Base-by-base conservation (phyloP, 2,113 vertebrate species). In the Bufo bufo region DNA sequence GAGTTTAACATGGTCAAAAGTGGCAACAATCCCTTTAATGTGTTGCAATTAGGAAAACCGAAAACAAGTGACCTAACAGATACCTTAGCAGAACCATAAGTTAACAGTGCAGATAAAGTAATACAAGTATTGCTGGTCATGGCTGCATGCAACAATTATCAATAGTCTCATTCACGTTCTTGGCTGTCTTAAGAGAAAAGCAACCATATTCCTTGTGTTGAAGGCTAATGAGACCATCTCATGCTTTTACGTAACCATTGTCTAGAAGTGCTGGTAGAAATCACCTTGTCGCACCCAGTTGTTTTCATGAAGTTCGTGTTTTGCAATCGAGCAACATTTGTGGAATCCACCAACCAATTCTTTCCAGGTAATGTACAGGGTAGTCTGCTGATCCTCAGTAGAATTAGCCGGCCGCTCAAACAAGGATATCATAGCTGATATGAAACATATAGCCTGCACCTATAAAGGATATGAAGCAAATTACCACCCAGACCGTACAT, bases 271-370 rank as follows among this genome's bases (percentile, higher is more conserved):
- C 33, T 33, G 33, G 33, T 33, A 33, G 33, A 33, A 33, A 43
- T 71, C 91, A 97, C 96, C 96, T 96, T 95, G 95, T 59, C 94
- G 94, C 75, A 97, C 95, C 96, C 96, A 96, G 6, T 94, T 92
- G 72, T 93, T 92, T 0, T 43, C 52, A 65, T 97, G 96, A 81
- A 92, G 92, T 47, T 63, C 92, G 86, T 97, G 95, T 63, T 91
- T 90, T 81, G 95, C 84, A 0, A 88, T 88, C n/a, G 91, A 93
- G 89, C 96, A 97, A 78, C 91, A 95, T 75, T 79, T 90, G 89
- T 97, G 96, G 88, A 88, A 91, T 49, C 95, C 95, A 90, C 93
- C 93, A 45, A 93, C 87, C 86, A 96, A 84, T 16, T 97, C 95
- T 9, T 91, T 90, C 96, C 96, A 98, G 19, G 81, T 92, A 86